Base-by-base conservation (phyloP, 2,888 invertebrate species). In the Pantelozetes paolii region DNA sequence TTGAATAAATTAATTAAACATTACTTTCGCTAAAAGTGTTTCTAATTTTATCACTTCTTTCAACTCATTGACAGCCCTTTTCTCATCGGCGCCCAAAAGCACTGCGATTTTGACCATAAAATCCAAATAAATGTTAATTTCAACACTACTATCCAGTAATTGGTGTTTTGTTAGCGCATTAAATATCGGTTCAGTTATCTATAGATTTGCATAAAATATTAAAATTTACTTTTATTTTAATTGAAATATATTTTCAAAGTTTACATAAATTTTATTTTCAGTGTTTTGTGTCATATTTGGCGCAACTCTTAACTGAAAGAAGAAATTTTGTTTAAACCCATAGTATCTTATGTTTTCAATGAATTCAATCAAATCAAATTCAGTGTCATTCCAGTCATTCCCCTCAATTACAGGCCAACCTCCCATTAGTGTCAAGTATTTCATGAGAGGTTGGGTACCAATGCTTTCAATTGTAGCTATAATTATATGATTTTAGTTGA, bases 391-490 rank as follows among this genome's bases (percentile, higher is more conserved):
- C 67, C 67, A 67, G n/a, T 36, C 15, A 2, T 67, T 6, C 0
- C 67, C 67, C 23, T 67, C 67, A 18, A 67, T 1, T n/a, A 67
- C 67, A 23, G 67, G 67, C 67, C 67, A 67, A 42, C 67, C 67
- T 1, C 67, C 67, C 18, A 67, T 23, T 32, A 3, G 2, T 67
- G 20, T 40, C 9, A 67, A 40, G 20, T 67, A 67, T 32, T 67
- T 40, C 20, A 67, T 20, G 2, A 67, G 23, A 11, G 42, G 36
- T 23, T 67, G 18, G 13, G 40, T 23, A 23, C 67, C n/a, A 18
- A 32, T 11, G 18, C 40, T 9, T 1, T 13, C 23, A 28, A 62
- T 32, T 2, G n/a, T 36, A 62, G 62, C 62, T 62, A 1, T 57
- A 3, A 36, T 62, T 30, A 3, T 9, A 62, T n/a, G 20, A 32